Conservation (phyloP, 2,888 invertebrate genomes). For the Drosophila anomelani region DNA sequence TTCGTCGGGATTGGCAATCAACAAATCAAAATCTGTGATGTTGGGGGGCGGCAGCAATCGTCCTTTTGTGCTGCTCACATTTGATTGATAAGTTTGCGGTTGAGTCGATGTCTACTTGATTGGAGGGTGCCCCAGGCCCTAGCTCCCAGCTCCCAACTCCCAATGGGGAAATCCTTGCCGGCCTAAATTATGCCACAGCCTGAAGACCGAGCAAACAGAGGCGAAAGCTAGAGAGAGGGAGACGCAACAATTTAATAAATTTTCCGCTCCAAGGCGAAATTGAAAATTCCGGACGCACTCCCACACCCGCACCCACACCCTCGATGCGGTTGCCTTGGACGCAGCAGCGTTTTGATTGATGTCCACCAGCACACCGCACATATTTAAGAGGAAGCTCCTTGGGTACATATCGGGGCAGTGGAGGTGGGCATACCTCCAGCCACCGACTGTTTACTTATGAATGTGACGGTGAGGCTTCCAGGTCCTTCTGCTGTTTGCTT, state of each 20-base stretch:
- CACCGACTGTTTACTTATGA: slow-evolving; percentile 59
- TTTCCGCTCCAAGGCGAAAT: slow-evolving; percentile 66
- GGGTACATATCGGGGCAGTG: slow-evolving; percentile 13
- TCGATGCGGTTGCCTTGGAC: slow-evolving; percentile 23
- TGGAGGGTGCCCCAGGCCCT: slow-evolving; percentile 10
- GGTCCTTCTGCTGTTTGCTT: slow-evolving; percentile 62
- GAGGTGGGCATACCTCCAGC: not conserved
- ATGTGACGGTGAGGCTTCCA: slow-evolving; percentile 20
- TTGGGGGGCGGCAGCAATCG: slow-evolving; percentile 11
- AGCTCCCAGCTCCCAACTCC: not conserved
- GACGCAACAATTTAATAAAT: slow-evolving; percentile 75
- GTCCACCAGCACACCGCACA: slow-evolving; percentile 57
- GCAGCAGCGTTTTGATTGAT: slow-evolving; percentile 68
- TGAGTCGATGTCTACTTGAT: slow-evolving; percentile 19
- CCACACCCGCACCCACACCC: not conserved
- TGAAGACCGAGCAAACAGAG: slow-evolving; percentile 50
- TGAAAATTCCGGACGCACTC: slow-evolving; percentile 67
- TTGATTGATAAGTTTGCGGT: slow-evolving; percentile 47
- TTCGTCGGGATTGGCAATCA: slow-evolving; percentile 50
- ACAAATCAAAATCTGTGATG: slow-evolving; percentile 63
- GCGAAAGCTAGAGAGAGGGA: slow-evolving; percentile 3
- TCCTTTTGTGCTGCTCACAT: slow-evolving; percentile 32
- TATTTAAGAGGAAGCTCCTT: slow-evolving; percentile 35
- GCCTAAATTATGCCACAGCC: slow-evolving; percentile 68
- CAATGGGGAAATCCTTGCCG: slow-evolving; percentile 43